These are phyloP conservation scores for Sesia apiformis DNA, from an alignment of 2,888 invertebrate genomes.

Conservation along the genomic window DNA sequence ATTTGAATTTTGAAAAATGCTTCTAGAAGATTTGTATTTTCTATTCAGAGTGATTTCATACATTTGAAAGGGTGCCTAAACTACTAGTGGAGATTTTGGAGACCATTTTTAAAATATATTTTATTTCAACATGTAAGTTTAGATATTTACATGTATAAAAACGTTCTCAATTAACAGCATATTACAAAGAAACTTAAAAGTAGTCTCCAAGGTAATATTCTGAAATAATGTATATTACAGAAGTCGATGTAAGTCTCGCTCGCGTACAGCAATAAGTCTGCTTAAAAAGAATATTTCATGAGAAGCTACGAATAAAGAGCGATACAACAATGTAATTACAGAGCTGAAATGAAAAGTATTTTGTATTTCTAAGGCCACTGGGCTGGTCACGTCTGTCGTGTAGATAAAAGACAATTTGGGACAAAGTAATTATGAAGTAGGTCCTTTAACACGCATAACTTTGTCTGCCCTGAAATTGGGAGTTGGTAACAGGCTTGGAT, in stretches of 20 bases:
- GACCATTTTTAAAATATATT: neutral
- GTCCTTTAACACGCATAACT: neutral
- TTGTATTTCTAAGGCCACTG: neutral
- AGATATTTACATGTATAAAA: constrained; percentile 1
- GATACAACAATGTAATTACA: neutral
- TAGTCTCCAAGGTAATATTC: neutral
- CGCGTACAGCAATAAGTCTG: neutral
- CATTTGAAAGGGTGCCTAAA: constrained; percentile 28
- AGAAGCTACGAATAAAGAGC: neutral
- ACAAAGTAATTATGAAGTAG: neutral
- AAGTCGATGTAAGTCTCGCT: neutral
- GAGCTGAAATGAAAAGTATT: neutral
- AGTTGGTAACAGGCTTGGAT: neutral
- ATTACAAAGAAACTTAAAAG: neutral
- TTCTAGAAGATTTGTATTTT: constrained; percentile 9
- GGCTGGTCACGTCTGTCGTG: neutral
- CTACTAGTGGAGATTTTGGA: constrained; percentile 20
- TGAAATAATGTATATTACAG: neutral
- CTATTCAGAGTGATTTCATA: constrained; percentile 31
- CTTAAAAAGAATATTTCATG: neutral
- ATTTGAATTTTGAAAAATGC: neutral
- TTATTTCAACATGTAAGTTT: constrained; percentile 11
- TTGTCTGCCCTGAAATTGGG: neutral
- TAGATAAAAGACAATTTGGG: neutral
- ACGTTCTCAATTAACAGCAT: neutral